phyloP scores from a whole-genome alignment of 2,113 vertebrate genomes.

The Anthoscopus minutus region DNA sequence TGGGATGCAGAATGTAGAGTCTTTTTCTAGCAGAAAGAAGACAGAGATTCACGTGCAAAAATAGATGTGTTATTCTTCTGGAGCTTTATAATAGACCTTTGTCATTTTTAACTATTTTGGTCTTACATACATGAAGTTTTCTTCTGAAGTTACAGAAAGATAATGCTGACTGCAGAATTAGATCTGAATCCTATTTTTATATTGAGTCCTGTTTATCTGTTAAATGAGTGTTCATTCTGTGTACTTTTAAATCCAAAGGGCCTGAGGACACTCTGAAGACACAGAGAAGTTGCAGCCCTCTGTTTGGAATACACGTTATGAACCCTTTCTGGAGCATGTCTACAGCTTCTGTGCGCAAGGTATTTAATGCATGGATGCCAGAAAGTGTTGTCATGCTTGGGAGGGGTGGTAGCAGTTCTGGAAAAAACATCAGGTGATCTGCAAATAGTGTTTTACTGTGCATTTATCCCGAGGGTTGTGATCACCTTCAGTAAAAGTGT shows the following conservation, averaged over 20 bases:
- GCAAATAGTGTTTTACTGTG: background rate
- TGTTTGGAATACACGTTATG: conserved; percentile 80
- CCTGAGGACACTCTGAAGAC: conserved; percentile 47
- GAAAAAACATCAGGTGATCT: background rate
- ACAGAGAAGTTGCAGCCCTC: conserved; percentile 34
- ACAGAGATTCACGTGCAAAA: background rate
- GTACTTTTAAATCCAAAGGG: conserved; percentile 28
- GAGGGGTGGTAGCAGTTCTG: background rate
- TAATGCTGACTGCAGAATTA: background rate
- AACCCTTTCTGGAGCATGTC: conserved; percentile 99
- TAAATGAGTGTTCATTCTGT: background rate
- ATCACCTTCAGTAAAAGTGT: background rate
- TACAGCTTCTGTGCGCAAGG: conserved; percentile 87
- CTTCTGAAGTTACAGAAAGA: background rate
- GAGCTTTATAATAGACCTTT: background rate
- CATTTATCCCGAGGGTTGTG: background rate
- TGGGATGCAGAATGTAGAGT: background rate
- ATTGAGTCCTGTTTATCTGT: background rate
- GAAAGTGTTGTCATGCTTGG: background rate
- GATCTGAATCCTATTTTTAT: background rate
- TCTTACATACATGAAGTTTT: background rate
- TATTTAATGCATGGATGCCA: background rate
- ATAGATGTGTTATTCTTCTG: background rate
- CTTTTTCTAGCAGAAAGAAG: background rate
- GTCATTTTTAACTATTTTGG: background rate